Evolutionary conservation across 2,797 vertebrate genomes (phyloP), one percentile per base, ranked within the genome.

Genomic region (Falco naumanni): DNA sequence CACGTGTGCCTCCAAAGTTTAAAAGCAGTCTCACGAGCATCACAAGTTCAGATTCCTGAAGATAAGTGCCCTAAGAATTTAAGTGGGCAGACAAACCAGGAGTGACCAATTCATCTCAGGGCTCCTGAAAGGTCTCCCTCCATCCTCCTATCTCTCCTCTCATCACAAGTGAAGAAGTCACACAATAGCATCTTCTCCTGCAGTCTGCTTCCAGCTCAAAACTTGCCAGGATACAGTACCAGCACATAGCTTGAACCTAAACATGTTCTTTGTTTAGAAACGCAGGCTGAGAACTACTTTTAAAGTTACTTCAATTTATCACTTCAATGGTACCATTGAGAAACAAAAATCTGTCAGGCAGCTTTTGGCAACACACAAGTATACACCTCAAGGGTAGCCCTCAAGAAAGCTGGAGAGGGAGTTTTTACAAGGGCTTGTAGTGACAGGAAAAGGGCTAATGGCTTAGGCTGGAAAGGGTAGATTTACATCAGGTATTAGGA

Each of bases 311-410:
- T 41, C 3, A 1, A 16, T 14, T 47, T 8, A 77, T 47, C 24
- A 39, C n/a, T 57, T 43, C 16, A 56, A 13, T 1, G 0, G 11
- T 14, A 71, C 6, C 25, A 11, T 0, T 3, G 24, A 72, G 43
- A 81, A 85, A 33, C 22, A 60, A 6, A 8, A 17, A 43, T 8
- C 31, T 8, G 1, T 24, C 18, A 22, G 50, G 10, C 34, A 43
- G 43, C 72, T 71, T 51, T 22, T n/a, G 50, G 45, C 45, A 75
- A 29, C 3, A 56, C n/a, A n/a, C 21, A 45, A 51, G 11, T 4
- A 28, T 0, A 34, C 10, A 41, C 6, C 71, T 47, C 76, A 15
- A 59, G 31, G 68, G 18, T 47, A 74, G 43, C 18, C 43, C 17
- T 45, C 43, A 45, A 45, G 43, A 45, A 45, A 45, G 43, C 43